Percentiles rank a stretch among this genome's conserved stretches.
These are phyloP conservation scores for Larimichthys crocea DNA, from an alignment of 2,113 vertebrate species.

Conservation along the genomic window DNA sequence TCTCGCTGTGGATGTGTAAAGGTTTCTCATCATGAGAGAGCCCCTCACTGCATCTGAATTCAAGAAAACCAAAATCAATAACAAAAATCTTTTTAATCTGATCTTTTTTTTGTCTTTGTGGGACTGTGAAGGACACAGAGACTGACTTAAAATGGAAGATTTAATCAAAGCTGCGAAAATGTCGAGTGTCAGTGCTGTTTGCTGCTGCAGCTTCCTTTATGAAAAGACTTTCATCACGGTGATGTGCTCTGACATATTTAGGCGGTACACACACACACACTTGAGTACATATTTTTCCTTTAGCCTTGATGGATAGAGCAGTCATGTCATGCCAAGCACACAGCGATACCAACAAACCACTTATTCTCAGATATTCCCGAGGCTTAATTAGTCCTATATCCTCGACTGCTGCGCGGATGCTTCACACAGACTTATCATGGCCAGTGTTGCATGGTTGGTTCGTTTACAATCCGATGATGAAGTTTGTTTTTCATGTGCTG, in stretches of 20 bases:
- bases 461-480: neutral
- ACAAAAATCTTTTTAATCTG: neutral
- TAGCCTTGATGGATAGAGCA: slow-evolving; percentile 22
- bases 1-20: neutral
- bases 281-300: slow-evolving; percentile 15
- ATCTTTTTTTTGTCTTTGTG: neutral
- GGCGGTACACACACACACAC: slow-evolving; percentile 1
- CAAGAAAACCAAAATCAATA: neutral
- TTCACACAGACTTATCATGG: slow-evolving; percentile 3
- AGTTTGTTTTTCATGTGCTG: slow-evolving; percentile 25
- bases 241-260: slow-evolving; percentile 52
- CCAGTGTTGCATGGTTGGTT: neutral
- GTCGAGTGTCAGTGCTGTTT: neutral
- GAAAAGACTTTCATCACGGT: slow-evolving; percentile 29
- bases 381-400: slow-evolving; percentile 49
- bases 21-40: slow-evolving; percentile 16
- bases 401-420: slow-evolving; percentile 15
- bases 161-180: slow-evolving; percentile 39
- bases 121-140: neutral
- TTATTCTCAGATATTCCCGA: slow-evolving; percentile 25
- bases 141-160: slow-evolving; percentile 32
- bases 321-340: slow-evolving; percentile 33
- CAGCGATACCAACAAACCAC: slow-evolving; percentile 10
- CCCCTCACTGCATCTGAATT: neutral
- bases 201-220: slow-evolving; percentile 29